phyloP scores from a whole-genome alignment of 2,888 invertebrate species.

The Drosophila cognata region DNA sequence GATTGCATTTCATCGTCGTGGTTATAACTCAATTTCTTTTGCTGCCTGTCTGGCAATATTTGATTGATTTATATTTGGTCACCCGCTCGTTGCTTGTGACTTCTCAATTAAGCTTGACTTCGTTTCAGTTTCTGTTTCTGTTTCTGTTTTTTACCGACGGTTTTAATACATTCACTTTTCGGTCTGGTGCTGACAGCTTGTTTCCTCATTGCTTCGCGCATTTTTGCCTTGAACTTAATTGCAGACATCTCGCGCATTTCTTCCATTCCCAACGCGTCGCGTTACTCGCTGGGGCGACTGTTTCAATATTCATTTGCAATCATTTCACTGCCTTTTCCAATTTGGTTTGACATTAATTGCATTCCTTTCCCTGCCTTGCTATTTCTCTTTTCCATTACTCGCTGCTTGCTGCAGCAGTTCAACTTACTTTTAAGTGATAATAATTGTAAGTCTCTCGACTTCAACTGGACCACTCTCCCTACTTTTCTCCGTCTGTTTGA shows the following conservation, averaged over 20 bases:
- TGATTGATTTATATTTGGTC: constrained; percentile 51
- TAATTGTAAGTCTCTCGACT: background rate
- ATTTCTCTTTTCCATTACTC: background rate
- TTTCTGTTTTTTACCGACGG: constrained; percentile 26
- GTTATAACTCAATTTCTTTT: constrained; percentile 50
- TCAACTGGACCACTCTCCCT: too few species aligned
- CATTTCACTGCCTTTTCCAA: constrained; percentile 3
- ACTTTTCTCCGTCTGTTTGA: background rate
- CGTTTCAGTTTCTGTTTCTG: constrained; percentile 8
- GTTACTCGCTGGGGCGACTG: constrained; percentile 4
- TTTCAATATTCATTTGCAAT: constrained; percentile 28
- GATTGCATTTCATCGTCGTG: constrained; percentile 13
- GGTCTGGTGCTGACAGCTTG: constrained; percentile 27
- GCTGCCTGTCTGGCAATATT: constrained; percentile 26
- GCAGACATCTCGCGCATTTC: constrained; percentile 6
- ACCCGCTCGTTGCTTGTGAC: constrained; percentile 12
- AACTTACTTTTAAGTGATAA: background rate
- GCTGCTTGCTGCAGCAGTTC: background rate
- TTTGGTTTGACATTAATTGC: constrained; percentile 7
- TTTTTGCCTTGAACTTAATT: constrained; percentile 41
- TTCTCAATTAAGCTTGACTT: constrained; percentile 55
- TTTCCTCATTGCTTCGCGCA: constrained; percentile 14
- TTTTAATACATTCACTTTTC: constrained; percentile 51
- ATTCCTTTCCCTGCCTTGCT: background rate
- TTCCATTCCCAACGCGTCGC: background rate